These are phyloP conservation scores for Scaptodrosophila latifasciaeformis DNA, from an alignment of 2,888 invertebrate genomes.

Conservation along the genomic window DNA sequence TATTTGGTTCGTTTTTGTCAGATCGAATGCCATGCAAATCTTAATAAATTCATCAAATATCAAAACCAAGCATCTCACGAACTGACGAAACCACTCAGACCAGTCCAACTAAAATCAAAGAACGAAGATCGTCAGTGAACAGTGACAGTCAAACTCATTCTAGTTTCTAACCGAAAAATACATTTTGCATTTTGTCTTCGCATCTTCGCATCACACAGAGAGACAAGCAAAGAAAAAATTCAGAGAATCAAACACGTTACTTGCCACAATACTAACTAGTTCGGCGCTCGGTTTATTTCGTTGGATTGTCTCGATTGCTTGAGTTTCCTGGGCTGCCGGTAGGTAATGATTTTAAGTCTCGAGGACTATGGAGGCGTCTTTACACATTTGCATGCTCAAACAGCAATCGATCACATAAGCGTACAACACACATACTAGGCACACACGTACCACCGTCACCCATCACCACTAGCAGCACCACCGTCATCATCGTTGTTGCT, in stretches of 20 bases:
- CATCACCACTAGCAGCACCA: constrained; percentile 31
- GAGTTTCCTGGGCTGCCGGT: too few species aligned
- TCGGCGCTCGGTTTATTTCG: constrained; percentile 52
- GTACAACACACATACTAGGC: too few species aligned
- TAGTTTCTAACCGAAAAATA: constrained; percentile 59
- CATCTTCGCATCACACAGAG: constrained; percentile 31
- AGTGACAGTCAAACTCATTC: constrained; percentile 58
- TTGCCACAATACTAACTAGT: constrained; percentile 49
- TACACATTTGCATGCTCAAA: constrained; percentile 69
- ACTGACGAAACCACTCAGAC: constrained; percentile 6
- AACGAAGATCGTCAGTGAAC: constrained; percentile 56
- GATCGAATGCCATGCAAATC: constrained; percentile 28
- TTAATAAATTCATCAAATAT: constrained; percentile 66
- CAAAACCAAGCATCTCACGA: constrained; percentile 57
- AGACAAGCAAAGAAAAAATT: constrained; percentile 24
- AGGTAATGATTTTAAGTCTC: too few species aligned
- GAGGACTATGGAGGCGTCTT: constrained; percentile 55
- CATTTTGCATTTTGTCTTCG: constrained; percentile 64
- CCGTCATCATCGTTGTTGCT: too few species aligned
- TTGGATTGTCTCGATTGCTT: not conserved
- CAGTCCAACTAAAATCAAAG: constrained; percentile 48
- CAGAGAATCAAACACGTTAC: constrained; percentile 49
- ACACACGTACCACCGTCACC: too few species aligned
- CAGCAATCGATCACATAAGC: constrained; percentile 63
- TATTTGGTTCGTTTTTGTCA: not conserved